Evolutionary conservation across 1,140 invertebrate species (phyloP), one percentile per base, ranked within the genome.

Genomic region (Calephelis nemesis): DNA sequence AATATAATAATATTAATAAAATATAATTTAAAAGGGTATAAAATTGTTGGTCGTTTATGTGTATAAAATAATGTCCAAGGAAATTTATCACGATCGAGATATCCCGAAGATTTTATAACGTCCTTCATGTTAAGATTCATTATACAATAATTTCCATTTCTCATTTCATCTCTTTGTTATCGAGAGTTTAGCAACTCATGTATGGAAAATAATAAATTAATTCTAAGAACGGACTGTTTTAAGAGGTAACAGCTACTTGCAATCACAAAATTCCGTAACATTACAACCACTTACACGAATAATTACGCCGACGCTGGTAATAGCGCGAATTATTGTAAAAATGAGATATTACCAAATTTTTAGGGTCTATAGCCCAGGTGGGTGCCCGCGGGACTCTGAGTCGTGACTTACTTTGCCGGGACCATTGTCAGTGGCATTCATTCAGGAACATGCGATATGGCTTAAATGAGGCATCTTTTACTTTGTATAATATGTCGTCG

Each of bases 361-460:
- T 69, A 68, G 45, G 70, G 71, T 76, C 73, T 71, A 78, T 70
- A 75, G 77, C 84, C 82, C 88, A 90, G 86, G 86, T 90, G 86
- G 80, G 71, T 79, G 81, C 81, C 84, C 77, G 72, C 77, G 72
- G 82, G 79, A 77, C 65, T 45, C 62, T 50, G 62, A 77, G 80
- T 87, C 88, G 86, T 90, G 86, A 90, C 86, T 90, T 88, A 88
- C 84, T 75, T 79, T 63, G 71, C 62, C 73, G 74, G 63, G 68
- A 72, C 78, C 78, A 82, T 88, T 88, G 82, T 86, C 74, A 80
- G 74, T 72, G 74, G 42, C 65, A 54, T 45, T 52, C 42, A 66
- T 54, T 66, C 40, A 42, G 40, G 13, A 15, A 66, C 52, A 66
- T 54, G 50, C 42, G 47, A 63, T 19, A 47, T 19, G 39, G 49